Percentiles rank a stretch among this genome's conserved stretches.
phyloP scores from a whole-genome alignment of 2,797 vertebrate species.

The Lagodon rhomboides region DNA sequence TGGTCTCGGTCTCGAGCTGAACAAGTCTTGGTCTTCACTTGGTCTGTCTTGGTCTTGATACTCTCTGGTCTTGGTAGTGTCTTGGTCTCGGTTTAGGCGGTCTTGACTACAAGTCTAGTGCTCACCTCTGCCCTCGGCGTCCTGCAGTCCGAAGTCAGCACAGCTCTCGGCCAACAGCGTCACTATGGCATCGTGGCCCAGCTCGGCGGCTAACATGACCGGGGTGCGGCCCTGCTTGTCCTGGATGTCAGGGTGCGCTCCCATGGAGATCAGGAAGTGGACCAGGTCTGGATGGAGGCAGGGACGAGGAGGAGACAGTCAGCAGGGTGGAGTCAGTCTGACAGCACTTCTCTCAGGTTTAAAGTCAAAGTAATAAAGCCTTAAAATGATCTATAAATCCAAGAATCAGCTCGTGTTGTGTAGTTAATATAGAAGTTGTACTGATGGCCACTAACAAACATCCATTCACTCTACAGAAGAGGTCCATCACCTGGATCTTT shows the following conservation, averaged over 20 bases:
- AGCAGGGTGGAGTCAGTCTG: neutral
- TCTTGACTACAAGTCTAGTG: too few relatives aligned
- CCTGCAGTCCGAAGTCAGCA: constrained; percentile 88
- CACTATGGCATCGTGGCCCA: constrained; percentile 87
- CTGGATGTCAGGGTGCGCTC: constrained; percentile 88
- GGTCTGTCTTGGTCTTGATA: too few relatives aligned
- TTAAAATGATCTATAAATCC: neutral
- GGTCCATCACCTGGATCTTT: constrained; percentile 81
- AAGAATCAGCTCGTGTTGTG: neutral
- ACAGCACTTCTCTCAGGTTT: neutral
- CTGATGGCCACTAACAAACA: neutral
- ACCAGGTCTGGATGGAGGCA: constrained; percentile 82
- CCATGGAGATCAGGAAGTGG: constrained; percentile 87
- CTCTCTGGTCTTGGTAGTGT: too few relatives aligned
- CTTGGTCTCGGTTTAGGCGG: too few relatives aligned
- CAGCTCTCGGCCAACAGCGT: constrained; percentile 84
- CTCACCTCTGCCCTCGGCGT: constrained; percentile 92
- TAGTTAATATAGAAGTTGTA: neutral
- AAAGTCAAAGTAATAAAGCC: neutral
- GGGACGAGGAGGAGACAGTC: neutral
- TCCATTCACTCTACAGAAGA: neutral
- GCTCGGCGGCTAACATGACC: constrained; percentile 90
- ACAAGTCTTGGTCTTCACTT: too few relatives aligned
- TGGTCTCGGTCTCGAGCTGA: too few relatives aligned
- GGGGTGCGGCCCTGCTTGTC: constrained; percentile 89